Base-by-base conservation (phyloP, 2,113 vertebrate species). In the Mystacornis crossleyi region DNA sequence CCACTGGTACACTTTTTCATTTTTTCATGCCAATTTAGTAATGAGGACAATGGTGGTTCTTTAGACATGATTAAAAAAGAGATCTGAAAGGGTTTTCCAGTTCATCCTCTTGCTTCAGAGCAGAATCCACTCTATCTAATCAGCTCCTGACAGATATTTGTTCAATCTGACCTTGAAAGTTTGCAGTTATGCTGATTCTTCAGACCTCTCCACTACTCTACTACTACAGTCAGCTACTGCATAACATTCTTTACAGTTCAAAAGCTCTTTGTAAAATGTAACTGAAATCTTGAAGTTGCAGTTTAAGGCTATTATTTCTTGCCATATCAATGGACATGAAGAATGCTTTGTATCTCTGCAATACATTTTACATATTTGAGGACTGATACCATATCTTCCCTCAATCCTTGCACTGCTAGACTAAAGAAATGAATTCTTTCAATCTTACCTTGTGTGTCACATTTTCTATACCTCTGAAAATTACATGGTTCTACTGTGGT, bases 391-490 rank as follows among this genome's bases (percentile, higher is more conserved):
- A 2, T 72, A 72, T 89, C 64, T 94, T 88, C 36, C n/a, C 77
- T 72, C 54, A 77, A 2, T 69, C 36, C 20, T 90, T 17, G 51
- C 43, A 64, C 47, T 90, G 50, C 71, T 77, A 80, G 58, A 60
- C 40, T 55, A 73, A 90, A 86, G 51, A 88, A 75, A 92, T 62
- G 0, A 74, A 67, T 80, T 86, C 9, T 69, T 90, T 75, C 57
- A 61, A 4, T 90, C 71, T 80, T 72, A 57, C 40, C 58, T 90
- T 31, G 34, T 61, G 51, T 54, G 65, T 71, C 55, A 60, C 29
- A 36, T 90, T 95, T 82, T 94, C 45, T 80, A 9, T 64, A 61
- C n/a, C 40, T 80, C 40, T 90, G 62, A 82, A 93, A 92, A 86
- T 72, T 38, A 40, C 17, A 47, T 53, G 21, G n/a, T 47, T 93